These are phyloP conservation scores for Progne subis DNA, from an alignment of 2,113 vertebrate genomes.

Conservation along the genomic window DNA sequence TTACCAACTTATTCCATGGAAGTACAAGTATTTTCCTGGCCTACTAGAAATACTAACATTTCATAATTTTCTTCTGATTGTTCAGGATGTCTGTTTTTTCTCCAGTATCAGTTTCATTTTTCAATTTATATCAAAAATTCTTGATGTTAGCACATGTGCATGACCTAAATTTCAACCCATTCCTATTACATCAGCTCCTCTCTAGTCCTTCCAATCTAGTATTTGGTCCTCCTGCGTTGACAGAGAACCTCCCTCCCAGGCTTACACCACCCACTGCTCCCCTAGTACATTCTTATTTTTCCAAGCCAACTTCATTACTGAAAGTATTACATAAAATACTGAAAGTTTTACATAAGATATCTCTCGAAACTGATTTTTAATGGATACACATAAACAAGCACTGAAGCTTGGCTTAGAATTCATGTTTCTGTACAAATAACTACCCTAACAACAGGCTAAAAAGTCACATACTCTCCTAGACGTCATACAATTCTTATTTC, in stretches of 20 bases:
- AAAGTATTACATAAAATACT: constrained; percentile 8
- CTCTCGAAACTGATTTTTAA: background rate
- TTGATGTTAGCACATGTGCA: background rate
- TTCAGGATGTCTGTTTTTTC: background rate
- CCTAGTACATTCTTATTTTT: background rate
- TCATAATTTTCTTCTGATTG: background rate
- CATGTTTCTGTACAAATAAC: background rate
- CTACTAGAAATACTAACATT: background rate
- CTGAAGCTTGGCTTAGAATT: background rate
- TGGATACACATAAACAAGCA: background rate
- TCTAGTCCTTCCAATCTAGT: background rate
- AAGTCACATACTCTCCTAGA: background rate
- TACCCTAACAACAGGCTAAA: background rate
- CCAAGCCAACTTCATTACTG: constrained; percentile 15
- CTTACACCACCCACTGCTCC: background rate
- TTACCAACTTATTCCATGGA: background rate
- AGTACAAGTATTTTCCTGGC: background rate
- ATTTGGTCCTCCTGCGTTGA: background rate
- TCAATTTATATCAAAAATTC: constrained; percentile 8
- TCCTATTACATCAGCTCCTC: background rate
- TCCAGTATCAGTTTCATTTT: background rate
- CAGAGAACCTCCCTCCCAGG: background rate
- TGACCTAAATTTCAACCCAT: constrained; percentile 22
- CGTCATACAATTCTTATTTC: background rate
- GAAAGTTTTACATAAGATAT: background rate